A percentile compares a stretch with the other conserved stretches of the same genome.
Evolutionary conservation across 2,113 vertebrate species (phyloP).

Genomic region (Myanophis thanlyinensis): DNA sequence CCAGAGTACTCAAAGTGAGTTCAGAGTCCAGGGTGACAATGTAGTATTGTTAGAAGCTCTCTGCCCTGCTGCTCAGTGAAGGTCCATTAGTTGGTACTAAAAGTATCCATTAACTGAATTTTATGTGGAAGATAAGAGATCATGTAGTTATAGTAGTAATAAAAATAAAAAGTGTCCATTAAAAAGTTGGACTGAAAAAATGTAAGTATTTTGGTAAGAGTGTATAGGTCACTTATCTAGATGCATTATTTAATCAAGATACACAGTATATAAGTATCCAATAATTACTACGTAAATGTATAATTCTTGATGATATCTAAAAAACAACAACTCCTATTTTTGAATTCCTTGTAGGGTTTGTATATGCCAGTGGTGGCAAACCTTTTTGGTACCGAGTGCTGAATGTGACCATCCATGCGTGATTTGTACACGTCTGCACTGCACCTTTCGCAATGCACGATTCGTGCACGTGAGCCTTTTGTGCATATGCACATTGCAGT

Average conservation of each 20-base stretch:
- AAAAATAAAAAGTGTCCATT: neutral
- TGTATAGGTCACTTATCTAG: neutral
- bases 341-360: conserved; percentile 34
- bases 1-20: neutral
- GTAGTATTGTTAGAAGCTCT: neutral
- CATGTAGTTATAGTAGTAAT: neutral
- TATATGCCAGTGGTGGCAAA: too few species aligned
- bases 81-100: neutral
- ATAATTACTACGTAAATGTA: conserved; percentile 6
- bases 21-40: neutral
- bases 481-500: too few species aligned
- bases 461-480: too few species aligned
- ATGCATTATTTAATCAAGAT: conserved; percentile 2
- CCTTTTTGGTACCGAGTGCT: too few species aligned
- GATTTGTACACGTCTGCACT: too few species aligned
- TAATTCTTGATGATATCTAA: conserved; percentile 37
- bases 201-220: neutral
- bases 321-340: neutral
- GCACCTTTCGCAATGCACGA: too few species aligned
- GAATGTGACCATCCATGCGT: too few species aligned
- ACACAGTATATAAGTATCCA: neutral
- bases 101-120: neutral
- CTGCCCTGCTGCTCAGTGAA: neutral
- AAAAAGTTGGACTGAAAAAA: neutral
- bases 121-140: neutral